A percentile compares a stretch with the other conserved stretches of the same genome.
Evolutionary conservation across 1,140 invertebrate species (phyloP).

Genomic region (Musca domestica): DNA sequence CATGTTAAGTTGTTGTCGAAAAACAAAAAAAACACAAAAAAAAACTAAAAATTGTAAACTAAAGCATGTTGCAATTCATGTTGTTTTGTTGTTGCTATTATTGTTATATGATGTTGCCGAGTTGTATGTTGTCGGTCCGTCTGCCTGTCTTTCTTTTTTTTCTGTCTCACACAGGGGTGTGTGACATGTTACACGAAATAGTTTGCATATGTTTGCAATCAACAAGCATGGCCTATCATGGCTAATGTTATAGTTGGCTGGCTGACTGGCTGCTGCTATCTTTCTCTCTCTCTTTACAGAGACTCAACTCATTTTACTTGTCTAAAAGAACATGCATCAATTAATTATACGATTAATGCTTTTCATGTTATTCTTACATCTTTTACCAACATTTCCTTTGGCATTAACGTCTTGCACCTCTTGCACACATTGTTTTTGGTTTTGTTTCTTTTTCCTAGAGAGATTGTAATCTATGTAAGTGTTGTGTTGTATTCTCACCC

Average conservation of each 20-base stretch:
- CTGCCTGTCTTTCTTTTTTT: too few relatives aligned
- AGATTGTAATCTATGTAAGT: too few relatives aligned
- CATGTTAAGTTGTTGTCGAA: not conserved
- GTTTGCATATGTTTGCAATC: conserved; percentile 44
- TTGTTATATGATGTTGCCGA: conserved; percentile 8
- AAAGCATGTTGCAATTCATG: not conserved
- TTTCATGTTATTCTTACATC: conserved; percentile 31
- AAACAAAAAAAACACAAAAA: too few relatives aligned
- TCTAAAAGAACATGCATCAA: conserved; percentile 46
- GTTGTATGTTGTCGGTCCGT: conserved; percentile 9
- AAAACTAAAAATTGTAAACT: too few relatives aligned
- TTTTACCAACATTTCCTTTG: too few relatives aligned
- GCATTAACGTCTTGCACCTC: too few relatives aligned
- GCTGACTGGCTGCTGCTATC: too few relatives aligned
- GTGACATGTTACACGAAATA: conserved; percentile 54
- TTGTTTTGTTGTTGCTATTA: conserved; percentile 8
- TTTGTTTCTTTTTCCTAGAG: too few relatives aligned
- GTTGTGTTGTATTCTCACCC: too few relatives aligned
- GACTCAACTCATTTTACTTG: not conserved
- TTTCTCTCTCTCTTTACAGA: not conserved
- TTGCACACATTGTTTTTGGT: too few relatives aligned
- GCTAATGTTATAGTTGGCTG: too few relatives aligned
- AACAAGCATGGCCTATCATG: too few relatives aligned
- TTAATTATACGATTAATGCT: conserved; percentile 55
- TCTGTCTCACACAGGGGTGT: conserved; percentile 25